A percentile compares a stretch with the other conserved stretches of the same genome.
These are phyloP conservation scores for Drosophila flavopinicola DNA, from an alignment of 2,888 invertebrate genomes.

Conservation along the genomic window DNA sequence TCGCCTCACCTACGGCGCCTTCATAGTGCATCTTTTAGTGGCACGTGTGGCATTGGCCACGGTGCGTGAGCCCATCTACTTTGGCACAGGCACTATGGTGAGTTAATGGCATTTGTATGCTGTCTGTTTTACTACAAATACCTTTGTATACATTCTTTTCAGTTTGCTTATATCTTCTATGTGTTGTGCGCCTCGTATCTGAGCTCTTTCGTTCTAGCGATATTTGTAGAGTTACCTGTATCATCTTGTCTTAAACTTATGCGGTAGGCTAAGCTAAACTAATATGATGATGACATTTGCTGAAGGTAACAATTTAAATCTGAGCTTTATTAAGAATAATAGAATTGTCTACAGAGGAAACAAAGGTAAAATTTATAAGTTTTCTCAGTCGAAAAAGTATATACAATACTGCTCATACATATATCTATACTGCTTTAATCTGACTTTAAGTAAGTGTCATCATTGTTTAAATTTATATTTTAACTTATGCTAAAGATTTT, in stretches of 20 bases:
- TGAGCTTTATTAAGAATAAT: neutral
- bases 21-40: slow-evolving; percentile 76
- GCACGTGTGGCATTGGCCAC: slow-evolving; percentile 72
- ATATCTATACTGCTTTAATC: neutral
- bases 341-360: neutral
- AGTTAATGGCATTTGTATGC: neutral
- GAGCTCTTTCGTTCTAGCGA: slow-evolving; percentile 73
- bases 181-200: slow-evolving; percentile 72
- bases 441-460: slow-evolving; percentile 11
- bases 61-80: slow-evolving; percentile 76
- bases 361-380: neutral
- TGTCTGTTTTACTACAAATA: neutral
- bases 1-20: slow-evolving; percentile 82
- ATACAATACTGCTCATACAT: no score
- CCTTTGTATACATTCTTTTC: slow-evolving; percentile 10
- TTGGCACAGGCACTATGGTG: slow-evolving; percentile 80
- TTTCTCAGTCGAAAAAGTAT: no score
- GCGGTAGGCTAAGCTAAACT: slow-evolving; percentile 49
- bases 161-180: slow-evolving; percentile 79
- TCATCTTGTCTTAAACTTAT: slow-evolving; percentile 77
- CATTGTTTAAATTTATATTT: neutral
- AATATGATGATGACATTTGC: slow-evolving; percentile 11
- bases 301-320: neutral
- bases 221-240: slow-evolving; percentile 78
- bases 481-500: slow-evolving; percentile 23